A percentile compares a stretch with the other conserved stretches of the same genome.
Evolutionary conservation across 2,888 invertebrate genomes (phyloP).

Genomic region (Nowickia ferox): DNA sequence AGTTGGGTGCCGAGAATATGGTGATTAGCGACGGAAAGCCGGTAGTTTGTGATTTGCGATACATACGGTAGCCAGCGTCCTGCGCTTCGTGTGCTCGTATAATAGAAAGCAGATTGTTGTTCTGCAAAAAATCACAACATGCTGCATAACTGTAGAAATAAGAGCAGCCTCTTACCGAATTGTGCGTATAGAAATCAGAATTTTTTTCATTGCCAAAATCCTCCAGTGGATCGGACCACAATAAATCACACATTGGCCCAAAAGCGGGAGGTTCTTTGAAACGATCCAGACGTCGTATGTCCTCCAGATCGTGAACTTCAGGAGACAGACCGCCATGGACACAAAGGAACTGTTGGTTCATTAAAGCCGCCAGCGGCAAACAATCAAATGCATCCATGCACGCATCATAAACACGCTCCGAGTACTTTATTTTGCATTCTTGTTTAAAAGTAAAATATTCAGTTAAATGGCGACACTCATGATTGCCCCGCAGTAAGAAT

Average conservation of each 20-base stretch:
- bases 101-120: slow-evolving; percentile 99
- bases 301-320: slow-evolving; percentile 99
- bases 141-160: slow-evolving; percentile 99
- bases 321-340: slow-evolving; percentile 99
- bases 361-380: slow-evolving; percentile 98
- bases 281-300: slow-evolving; percentile 98
- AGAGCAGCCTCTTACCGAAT: slow-evolving; percentile 99
- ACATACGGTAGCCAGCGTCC: slow-evolving; percentile 99
- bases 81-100: slow-evolving; percentile 99
- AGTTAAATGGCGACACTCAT: slow-evolving; percentile 99
- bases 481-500: slow-evolving; percentile 99
- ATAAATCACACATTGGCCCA: slow-evolving; percentile 99
- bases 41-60: slow-evolving; percentile 99
- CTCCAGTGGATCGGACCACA: slow-evolving; percentile 99
- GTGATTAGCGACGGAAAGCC: slow-evolving; percentile 99
- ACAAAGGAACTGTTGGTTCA: slow-evolving; percentile 99
- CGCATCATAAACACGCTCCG: slow-evolving; percentile 99
- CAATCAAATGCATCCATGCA: slow-evolving; percentile 99
- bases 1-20: slow-evolving; percentile 99
- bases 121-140: slow-evolving; percentile 99
- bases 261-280: slow-evolving; percentile 99
- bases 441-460: slow-evolving; percentile 99
- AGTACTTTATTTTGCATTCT: slow-evolving; percentile 99
- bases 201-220: slow-evolving; percentile 99
- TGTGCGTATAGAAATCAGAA: slow-evolving; percentile 99